Base-by-base conservation (phyloP, 2,888 invertebrate genomes). In the Andrena marginata region DNA sequence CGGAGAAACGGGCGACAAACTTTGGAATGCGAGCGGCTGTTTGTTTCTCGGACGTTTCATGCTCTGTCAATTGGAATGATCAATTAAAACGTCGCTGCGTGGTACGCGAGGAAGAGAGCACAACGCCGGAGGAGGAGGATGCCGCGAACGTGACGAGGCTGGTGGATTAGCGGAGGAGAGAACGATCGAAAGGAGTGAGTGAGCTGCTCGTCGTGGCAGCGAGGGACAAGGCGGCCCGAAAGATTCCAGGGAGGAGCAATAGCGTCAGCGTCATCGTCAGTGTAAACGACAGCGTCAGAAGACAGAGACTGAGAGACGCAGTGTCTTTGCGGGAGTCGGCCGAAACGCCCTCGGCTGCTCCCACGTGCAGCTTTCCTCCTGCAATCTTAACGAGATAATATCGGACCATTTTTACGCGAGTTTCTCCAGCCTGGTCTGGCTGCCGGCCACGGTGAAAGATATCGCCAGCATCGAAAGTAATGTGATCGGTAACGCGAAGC, bases 311-410 rank as follows among this genome's bases (percentile, higher is more conserved):
- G 4, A 42, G 42, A 42, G 42, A 42, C 42, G 42, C 42, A 42
- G 42, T 42, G 42, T 81, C 89, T 89, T 77, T 85, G 89, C 89
- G 89, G 89, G 89, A 90, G 89, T 89, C 88, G 75, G 42, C 31
- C 23, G 56, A 29, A 59, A 20, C 79, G 80, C 64, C 79, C 78
- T 82, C 71, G 26, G 69, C 48, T 76, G 64, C 85, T 84, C 82
- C 80, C 86, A 82, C 81, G 88, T 85, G 75, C 64, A 62, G 60
- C 74, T 31, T 74, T 56, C 72, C 63, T 73, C 71, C 62, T 78
- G 63, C 62, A 81, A 87, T 85, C 71, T 81, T 67, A 84, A 88
- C 84, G 33, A 77, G 75, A 70, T 23, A 56, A 77, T 48, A 68
- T 64, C 29, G 56, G 3, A 29, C 29, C n/a, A 69, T 26, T 64